Evolutionary conservation across 2,888 invertebrate species (phyloP).

Genomic region (Bimastos eiseni): DNA sequence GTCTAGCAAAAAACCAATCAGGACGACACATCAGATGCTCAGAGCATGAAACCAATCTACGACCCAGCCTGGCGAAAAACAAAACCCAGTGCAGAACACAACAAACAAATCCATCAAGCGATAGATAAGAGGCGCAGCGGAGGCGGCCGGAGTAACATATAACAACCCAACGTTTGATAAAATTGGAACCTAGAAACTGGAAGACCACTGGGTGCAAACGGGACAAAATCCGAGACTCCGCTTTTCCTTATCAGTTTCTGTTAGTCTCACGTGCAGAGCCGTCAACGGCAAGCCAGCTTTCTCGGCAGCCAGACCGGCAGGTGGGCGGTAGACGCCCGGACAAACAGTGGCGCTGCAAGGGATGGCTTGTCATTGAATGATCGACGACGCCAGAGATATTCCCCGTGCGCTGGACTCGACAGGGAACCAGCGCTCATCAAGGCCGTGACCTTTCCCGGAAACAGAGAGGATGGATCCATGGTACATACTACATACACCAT

Average conservation of each 20-base stretch:
- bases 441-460: neutral
- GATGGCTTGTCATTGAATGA: neutral
- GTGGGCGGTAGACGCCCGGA: neutral
- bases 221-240: neutral
- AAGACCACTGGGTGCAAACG: neutral
- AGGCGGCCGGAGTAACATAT: neutral
- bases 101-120: neutral
- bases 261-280: neutral
- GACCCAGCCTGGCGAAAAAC: too few species aligned
- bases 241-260: neutral
- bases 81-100: neutral
- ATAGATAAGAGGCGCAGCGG: too few species aligned
- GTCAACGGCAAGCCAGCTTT: neutral
- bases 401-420: neutral
- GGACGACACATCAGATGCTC: too few species aligned
- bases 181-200: neutral
- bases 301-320: neutral
- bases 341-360: neutral
- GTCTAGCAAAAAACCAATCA: too few species aligned
- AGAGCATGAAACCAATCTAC: too few species aligned
- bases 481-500: too few species aligned
- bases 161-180: neutral
- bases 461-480: neutral
- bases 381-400: neutral
- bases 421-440: neutral